Conservation (phyloP, 2,888 invertebrate species). For the Cremastinae sp. region DNA sequence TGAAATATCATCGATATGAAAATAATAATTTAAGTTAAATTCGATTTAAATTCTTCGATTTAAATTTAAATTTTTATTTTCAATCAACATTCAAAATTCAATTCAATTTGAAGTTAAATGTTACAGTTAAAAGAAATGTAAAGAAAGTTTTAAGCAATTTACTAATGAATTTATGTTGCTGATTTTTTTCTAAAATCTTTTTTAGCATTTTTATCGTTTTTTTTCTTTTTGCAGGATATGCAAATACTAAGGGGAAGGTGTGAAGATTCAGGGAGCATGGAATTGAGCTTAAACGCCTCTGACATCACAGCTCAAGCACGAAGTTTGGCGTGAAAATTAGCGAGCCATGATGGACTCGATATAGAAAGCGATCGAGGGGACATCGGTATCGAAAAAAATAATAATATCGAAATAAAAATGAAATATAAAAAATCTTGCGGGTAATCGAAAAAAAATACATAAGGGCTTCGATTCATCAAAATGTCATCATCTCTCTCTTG, state of each 20-base stretch:
- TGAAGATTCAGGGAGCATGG: slow-evolving; percentile 67
- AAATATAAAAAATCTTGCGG: background rate
- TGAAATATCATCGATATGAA: background rate
- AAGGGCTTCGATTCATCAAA: background rate
- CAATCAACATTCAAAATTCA: too few species aligned
- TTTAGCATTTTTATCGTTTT: too few species aligned
- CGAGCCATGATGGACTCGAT: slow-evolving; percentile 71
- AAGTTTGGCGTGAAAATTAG: slow-evolving; percentile 74
- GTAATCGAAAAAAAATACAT: background rate
- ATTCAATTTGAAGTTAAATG: too few species aligned
- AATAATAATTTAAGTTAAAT: too few species aligned
- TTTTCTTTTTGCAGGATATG: background rate
- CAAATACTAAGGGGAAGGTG: slow-evolving; percentile 63
- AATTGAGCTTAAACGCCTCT: slow-evolving; percentile 73
- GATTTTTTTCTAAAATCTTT: background rate
- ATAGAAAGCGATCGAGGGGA: slow-evolving; percentile 66
- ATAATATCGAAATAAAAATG: slow-evolving; percentile 13
- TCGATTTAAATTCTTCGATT: too few species aligned
- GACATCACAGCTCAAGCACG: slow-evolving; percentile 71
- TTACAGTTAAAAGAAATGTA: too few species aligned
- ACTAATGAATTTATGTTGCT: too few species aligned
- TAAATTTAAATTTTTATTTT: too few species aligned
- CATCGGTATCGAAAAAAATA: slow-evolving; percentile 63
- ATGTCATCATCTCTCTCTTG: slow-evolving; percentile 17
- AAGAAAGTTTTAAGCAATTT: too few species aligned